Evolutionary conservation across 1,140 invertebrate species (phyloP), one percentile per base, ranked within the genome.

Genomic region (Drosophila parvula): DNA sequence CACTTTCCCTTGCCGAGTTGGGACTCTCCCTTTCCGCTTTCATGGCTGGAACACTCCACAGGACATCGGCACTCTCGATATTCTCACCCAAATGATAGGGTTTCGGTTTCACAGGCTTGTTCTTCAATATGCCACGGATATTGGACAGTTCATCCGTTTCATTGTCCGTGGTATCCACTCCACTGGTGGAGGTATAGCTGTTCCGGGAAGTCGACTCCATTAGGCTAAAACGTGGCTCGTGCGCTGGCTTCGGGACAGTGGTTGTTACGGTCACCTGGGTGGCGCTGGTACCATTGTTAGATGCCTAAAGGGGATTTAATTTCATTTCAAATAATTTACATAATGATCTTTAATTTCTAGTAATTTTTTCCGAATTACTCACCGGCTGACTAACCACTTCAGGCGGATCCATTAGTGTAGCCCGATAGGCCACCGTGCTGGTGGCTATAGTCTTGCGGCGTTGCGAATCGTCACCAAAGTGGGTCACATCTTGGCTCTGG

Each of bases 51-150:
- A 94, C 91, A 36, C 93, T 93, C 94, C 94, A 94, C 16, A 92
- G 90, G 5, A 71, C 89, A 64, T 91, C 90, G 78, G 93, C 92
- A 84, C 93, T 91, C 75, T 91, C 92, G 71, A 93, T 93, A 80
- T 94, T 94, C 79, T 95, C 94, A 43, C 95, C 95, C 67, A 95
- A 92, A 82, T 95, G 93, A 92, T 95, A 95, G 56, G 95, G 94
- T 81, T 94, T 95, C 74, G 95, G 95, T 88, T 95, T 95, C 10
- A 94, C 92, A 38, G 94, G 94, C 92, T 95, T 95, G 79, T 95
- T 95, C 92, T 95, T 96, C 55, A 96, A 90, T 92, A 96, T 96
- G 73, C 95, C 94, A 75, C 94, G 94, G 78, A 95, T 94, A 85
- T 93, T 93, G 90, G 93, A 92, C 91, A 94, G 93, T 80, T 94